phyloP scores from a whole-genome alignment of 1,140 invertebrate genomes.

The Pararge aegeria region DNA sequence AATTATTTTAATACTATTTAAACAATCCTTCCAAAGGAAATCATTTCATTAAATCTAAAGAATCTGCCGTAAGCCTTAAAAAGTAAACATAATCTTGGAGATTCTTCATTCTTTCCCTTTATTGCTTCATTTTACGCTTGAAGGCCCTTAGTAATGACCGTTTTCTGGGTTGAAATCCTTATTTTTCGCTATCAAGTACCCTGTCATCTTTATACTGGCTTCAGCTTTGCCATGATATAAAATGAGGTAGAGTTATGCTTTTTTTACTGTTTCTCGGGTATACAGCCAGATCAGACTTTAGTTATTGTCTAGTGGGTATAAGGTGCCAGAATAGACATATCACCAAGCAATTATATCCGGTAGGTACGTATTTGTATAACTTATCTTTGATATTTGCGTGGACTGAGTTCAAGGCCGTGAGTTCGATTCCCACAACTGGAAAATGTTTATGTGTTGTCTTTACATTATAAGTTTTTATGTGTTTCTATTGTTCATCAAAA shows the following conservation, averaged over 20 bases:
- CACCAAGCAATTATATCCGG: too few relatives aligned
- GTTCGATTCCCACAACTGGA: too few relatives aligned
- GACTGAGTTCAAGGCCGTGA: too few relatives aligned
- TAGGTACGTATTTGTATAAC: too few relatives aligned
- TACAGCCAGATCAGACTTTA: neutral
- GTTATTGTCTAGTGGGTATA: neutral
- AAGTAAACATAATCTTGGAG: conserved; percentile 26
- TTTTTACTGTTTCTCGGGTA: neutral
- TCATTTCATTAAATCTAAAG: conserved; percentile 1
- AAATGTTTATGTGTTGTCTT: too few relatives aligned
- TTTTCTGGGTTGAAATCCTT: conserved; percentile 21
- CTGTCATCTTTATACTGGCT: conserved; percentile 12
- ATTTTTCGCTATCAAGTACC: conserved; percentile 24
- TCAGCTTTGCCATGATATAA: neutral
- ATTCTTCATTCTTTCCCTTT: conserved; percentile 26
- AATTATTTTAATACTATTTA: too few relatives aligned
- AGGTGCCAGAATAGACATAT: too few relatives aligned
- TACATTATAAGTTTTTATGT: too few relatives aligned
- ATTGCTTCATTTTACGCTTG: conserved; percentile 26
- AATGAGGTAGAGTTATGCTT: neutral
- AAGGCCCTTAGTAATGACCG: conserved; percentile 26
- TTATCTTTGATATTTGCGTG: too few relatives aligned
- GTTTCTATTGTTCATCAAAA: too few relatives aligned
- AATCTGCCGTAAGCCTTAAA: conserved; percentile 9
- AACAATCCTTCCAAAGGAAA: neutral